A percentile compares a stretch with the other conserved stretches of the same genome.
phyloP scores from a whole-genome alignment of 2,888 invertebrate genomes.

The Drosophila buzzatii region DNA sequence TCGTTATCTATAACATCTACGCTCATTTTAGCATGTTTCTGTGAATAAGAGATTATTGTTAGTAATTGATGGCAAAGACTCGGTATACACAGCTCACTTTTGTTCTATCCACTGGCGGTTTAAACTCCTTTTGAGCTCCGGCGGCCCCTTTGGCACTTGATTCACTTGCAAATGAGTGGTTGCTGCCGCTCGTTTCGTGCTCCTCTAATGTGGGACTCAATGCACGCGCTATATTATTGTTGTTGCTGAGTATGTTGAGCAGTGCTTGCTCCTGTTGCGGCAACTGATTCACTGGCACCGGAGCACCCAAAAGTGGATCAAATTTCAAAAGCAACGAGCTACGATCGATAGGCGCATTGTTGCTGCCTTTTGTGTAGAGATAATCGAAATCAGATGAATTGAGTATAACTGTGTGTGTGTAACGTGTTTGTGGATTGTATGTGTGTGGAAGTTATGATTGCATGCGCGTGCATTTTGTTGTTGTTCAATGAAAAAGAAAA shows the following conservation, averaged over 20 bases:
- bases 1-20: constrained; percentile 85
- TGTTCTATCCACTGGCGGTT: constrained; percentile 66
- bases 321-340: constrained; percentile 84
- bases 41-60: constrained; percentile 1
- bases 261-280: constrained; percentile 62
- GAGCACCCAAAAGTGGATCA: constrained; percentile 84
- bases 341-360: constrained; percentile 80
- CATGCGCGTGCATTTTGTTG: constrained; percentile 61
- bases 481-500: constrained; percentile 36
- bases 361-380: constrained; percentile 84
- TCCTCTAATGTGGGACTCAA: constrained; percentile 84
- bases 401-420: constrained; percentile 79
- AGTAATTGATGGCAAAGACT: background rate
- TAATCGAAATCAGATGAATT: constrained; percentile 85
- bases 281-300: constrained; percentile 79
- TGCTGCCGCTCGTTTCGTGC: constrained; percentile 78
- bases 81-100: constrained; percentile 51
- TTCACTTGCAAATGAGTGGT: constrained; percentile 72
- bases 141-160: constrained; percentile 65
- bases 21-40: constrained; percentile 85
- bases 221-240: constrained; percentile 41
- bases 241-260: constrained; percentile 54
- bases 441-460: constrained; percentile 12
- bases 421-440: constrained; percentile 16
- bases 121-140: constrained; percentile 39